A percentile compares a stretch with the other conserved stretches of the same genome.
Conservation (phyloP, 2,888 invertebrate species). For the Muschampia plurimacula region DNA sequence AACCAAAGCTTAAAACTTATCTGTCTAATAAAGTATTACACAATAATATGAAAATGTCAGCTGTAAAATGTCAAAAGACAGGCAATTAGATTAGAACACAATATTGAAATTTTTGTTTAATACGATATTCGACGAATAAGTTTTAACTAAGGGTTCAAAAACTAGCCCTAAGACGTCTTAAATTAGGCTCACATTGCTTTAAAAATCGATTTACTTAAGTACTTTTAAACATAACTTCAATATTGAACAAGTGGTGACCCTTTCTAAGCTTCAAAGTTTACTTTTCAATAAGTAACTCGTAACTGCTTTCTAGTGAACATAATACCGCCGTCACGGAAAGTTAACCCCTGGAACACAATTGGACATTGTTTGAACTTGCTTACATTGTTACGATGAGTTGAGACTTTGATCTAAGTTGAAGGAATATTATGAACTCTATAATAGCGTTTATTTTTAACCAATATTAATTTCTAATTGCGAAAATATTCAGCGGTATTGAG, state of each 20-base stretch:
- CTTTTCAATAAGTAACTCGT: constrained; percentile 3
- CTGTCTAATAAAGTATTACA: too few relatives aligned
- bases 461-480: not conserved
- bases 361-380: constrained; percentile 19
- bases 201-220: not conserved
- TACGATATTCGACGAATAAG: too few relatives aligned
- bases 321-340: constrained; percentile 15
- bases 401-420: not conserved
- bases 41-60: too few relatives aligned
- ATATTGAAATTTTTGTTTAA: too few relatives aligned
- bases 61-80: too few relatives aligned
- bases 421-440: not conserved
- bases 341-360: constrained; percentile 16
- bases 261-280: constrained; percentile 1
- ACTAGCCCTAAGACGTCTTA: not conserved
- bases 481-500: not conserved
- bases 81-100: too few relatives aligned
- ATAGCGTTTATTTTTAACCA: not conserved
- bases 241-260: not conserved
- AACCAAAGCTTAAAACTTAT: too few relatives aligned
- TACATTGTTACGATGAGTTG: not conserved
- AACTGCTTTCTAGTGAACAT: not conserved
- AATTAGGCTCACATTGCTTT: not conserved
- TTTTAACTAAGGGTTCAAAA: too few relatives aligned
- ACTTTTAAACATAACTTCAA: not conserved